These are phyloP conservation scores for Cosmopolites sordidus DNA, from an alignment of 2,888 invertebrate genomes.

Conservation along the genomic window DNA sequence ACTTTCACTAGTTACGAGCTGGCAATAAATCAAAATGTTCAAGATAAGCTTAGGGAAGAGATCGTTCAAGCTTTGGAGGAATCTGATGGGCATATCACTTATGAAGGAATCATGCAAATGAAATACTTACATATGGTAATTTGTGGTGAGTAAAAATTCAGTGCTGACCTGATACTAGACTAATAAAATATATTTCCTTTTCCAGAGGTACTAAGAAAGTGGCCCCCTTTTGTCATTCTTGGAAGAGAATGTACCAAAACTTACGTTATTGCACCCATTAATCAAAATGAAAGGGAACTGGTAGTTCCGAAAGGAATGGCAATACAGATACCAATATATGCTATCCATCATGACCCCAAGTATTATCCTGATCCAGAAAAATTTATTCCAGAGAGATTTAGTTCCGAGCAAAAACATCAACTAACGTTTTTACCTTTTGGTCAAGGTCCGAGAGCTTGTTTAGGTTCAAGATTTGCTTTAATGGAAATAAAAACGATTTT, in stretches of 20 bases:
- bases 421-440: conserved; percentile 54
- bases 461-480: conserved; percentile 47
- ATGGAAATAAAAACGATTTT: conserved; percentile 40
- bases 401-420: conserved; percentile 44
- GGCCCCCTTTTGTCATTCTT: conserved; percentile 49
- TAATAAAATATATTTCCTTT: conserved; percentile 10
- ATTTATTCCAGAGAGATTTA: conserved; percentile 49
- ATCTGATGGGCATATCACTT: conserved; percentile 40
- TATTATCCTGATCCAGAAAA: conserved; percentile 48
- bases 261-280: conserved; percentile 41
- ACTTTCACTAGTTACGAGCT: conserved; percentile 56
- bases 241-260: conserved; percentile 53
- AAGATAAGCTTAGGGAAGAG: conserved; percentile 54
- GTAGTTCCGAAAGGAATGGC: conserved; percentile 37
- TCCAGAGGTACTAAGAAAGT: conserved; percentile 52
- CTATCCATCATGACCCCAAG: conserved; percentile 47
- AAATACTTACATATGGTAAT: conserved; percentile 54
- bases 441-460: conserved; percentile 52
- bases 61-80: conserved; percentile 47
- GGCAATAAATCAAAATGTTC: conserved; percentile 56
- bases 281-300: conserved; percentile 31
- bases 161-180: not conserved
- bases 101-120: conserved; percentile 49
- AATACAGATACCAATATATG: conserved; percentile 42
- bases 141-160: conserved; percentile 25